phyloP scores from a whole-genome alignment of 2,888 invertebrate species.

The Drosophila vallismaia region DNA sequence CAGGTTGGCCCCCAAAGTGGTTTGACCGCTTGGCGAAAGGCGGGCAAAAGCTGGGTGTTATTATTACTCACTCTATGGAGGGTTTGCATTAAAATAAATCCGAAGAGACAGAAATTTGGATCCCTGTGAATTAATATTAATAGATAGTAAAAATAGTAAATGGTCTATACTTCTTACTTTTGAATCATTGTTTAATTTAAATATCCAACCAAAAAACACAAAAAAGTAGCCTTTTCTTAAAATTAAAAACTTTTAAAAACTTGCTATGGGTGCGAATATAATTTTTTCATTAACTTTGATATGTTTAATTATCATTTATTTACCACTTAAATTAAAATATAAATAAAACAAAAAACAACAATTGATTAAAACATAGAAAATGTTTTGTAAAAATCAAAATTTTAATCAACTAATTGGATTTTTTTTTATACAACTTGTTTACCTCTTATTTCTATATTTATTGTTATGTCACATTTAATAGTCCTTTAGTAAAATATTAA shows the following conservation, averaged over 20 bases:
- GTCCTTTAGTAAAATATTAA: background rate
- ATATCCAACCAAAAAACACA: too few relatives aligned
- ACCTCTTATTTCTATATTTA: background rate
- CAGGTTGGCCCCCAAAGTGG: conserved; percentile 53
- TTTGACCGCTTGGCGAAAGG: conserved; percentile 48
- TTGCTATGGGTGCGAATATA: too few relatives aligned
- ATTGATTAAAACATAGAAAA: too few relatives aligned
- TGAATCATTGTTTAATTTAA: too few relatives aligned
- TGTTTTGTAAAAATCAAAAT: background rate
- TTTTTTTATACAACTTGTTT: background rate
- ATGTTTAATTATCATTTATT: too few relatives aligned
- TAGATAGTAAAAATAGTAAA: background rate
- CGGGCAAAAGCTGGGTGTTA: conserved; percentile 64
- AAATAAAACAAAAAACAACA: too few relatives aligned
- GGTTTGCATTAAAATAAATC: conserved; percentile 13
- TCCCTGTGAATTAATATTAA: background rate
- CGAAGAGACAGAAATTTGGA: background rate
- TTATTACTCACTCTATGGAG: conserved; percentile 8
- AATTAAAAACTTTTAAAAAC: too few relatives aligned
- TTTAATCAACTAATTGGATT: background rate
- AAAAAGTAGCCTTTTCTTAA: too few relatives aligned
- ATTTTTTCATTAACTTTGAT: too few relatives aligned
- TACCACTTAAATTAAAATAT: too few relatives aligned
- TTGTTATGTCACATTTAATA: background rate
- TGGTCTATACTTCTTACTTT: too few relatives aligned